Evolutionary conservation across 2,888 invertebrate genomes (phyloP), one percentile per base, ranked within the genome.

Genomic region (Acleris laterana): DNA sequence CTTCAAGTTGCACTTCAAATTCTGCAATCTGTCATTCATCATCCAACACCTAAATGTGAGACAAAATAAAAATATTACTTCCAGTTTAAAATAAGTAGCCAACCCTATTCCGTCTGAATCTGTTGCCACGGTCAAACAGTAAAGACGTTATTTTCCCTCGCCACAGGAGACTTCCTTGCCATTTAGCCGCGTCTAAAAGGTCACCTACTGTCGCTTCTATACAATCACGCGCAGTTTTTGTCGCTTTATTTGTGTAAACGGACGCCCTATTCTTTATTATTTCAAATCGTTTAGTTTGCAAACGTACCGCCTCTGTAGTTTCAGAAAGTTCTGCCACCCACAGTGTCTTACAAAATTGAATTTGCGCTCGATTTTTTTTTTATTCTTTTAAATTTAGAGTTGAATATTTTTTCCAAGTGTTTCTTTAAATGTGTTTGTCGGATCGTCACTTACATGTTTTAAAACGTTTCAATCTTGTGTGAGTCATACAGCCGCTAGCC

Each of bases 151-250:
- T 77, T 72, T 81, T 80, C 74, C 71, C 72, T 73, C 84, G 62
- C 91, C 86, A 88, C 90, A 78, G 87, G 91, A 80, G 75, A 84
- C 80, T 87, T 89, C 85, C 90, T 80, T 83, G 70, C 79, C 76
- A 78, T 80, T 81, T 74, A 74, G 68, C 68, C 73, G 80, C 81
- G 85, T 87, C 84, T 87, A 72, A 89, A 89, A 89, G 90, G 90
- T 90, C 90, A 89, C 77, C 83, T 81, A 78, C 78, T 73, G 80
- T 79, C 79, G 76, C 81, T 75, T 77, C 83, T 81, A 84, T 85
- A 83, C 77, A 83, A 77, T 72, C 72, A 77, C 77, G 78, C 73
- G 76, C 77, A 74, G 77, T 80, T 80, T 77, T 75, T 77, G 81
- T 77, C 77, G 74, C 82, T 83, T 82, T 83, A 82, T 83, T 86